Evolutionary conservation across 2,888 invertebrate genomes (phyloP).

Genomic region (Rhimphoctona megacephalus): DNA sequence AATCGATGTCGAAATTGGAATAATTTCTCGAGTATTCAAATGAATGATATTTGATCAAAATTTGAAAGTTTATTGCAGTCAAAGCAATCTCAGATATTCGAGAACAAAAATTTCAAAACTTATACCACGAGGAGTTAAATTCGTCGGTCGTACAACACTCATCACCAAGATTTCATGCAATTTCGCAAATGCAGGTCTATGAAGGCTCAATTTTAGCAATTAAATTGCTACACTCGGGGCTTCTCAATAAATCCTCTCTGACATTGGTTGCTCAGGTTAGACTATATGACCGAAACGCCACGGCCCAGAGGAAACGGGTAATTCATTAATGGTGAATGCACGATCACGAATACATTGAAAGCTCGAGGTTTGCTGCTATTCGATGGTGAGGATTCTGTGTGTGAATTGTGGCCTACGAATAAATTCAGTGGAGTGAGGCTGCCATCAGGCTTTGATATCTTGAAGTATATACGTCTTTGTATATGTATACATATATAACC

Average conservation of each 20-base stretch:
- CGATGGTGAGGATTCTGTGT: conserved; percentile 44
- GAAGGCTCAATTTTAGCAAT: conserved; percentile 44
- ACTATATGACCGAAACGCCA: neutral
- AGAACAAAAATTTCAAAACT: neutral
- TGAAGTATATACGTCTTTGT: conserved; percentile 8
- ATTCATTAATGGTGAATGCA: conserved; percentile 53
- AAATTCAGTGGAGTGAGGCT: conserved; percentile 49
- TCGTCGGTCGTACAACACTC: neutral
- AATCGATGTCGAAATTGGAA: too few species aligned
- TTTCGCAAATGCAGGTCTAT: conserved; percentile 7
- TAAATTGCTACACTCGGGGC: conserved; percentile 28
- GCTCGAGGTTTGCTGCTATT: conserved; percentile 46
- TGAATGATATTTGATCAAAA: too few species aligned
- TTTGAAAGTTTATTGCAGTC: neutral
- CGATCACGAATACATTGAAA: conserved; percentile 41
- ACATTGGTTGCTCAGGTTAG: conserved; percentile 1
- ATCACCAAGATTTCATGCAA: conserved; percentile 12
- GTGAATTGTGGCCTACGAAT: conserved; percentile 52
- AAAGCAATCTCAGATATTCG: neutral
- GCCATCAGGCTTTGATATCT: conserved; percentile 60
- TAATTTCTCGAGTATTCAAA: too few species aligned
- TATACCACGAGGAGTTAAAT: neutral
- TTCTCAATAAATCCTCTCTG: conserved; percentile 33
- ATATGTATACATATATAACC: neutral
- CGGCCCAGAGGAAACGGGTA: conserved; percentile 34